These are phyloP conservation scores for Macropis europaea DNA, from an alignment of 2,888 invertebrate species.

Conservation along the genomic window DNA sequence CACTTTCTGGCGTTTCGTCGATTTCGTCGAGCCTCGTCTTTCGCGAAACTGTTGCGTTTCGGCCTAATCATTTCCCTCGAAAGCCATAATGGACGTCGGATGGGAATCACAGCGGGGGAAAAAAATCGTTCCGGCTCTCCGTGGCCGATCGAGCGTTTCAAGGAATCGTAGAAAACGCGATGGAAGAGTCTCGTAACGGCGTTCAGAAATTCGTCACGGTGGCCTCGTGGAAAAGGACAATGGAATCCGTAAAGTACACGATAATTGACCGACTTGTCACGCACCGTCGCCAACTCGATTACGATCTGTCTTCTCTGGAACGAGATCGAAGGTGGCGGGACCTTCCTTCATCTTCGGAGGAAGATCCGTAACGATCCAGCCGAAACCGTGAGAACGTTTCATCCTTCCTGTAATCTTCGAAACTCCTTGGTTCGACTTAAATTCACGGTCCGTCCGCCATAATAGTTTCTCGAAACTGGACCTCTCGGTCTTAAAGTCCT, in stretches of 20 bases:
- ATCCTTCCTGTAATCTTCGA: neutral
- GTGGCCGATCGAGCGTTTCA: slow-evolving; percentile 14
- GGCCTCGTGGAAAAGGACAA: slow-evolving; percentile 22
- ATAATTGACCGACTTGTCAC: slow-evolving; percentile 38
- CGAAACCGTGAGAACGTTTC: slow-evolving; percentile 30
- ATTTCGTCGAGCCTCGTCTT: no score
- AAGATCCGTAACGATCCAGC: neutral
- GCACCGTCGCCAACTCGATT: slow-evolving; percentile 3
- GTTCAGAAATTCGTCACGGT: slow-evolving; percentile 23
- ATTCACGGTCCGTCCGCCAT: no score
- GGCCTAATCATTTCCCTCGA: slow-evolving; percentile 42
- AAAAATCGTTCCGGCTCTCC: slow-evolving; percentile 2
- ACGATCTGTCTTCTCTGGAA: neutral
- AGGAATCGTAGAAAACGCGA: slow-evolving; percentile 25
- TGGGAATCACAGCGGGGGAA: slow-evolving; percentile 2
- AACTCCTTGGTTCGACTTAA: no score
- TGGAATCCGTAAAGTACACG: slow-evolving; percentile 11
- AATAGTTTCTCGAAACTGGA: slow-evolving; percentile 36
- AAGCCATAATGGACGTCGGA: slow-evolving; percentile 32
- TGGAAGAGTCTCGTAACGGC: neutral
- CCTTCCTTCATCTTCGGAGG: neutral
- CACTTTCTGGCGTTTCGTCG: no score
- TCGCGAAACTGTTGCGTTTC: slow-evolving; percentile 34
- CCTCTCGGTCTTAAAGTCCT: neutral
- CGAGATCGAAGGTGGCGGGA: neutral